Evolutionary conservation across 2,888 invertebrate species (phyloP), one percentile per base, ranked within the genome.

Genomic region (Eurytoma adleriae): DNA sequence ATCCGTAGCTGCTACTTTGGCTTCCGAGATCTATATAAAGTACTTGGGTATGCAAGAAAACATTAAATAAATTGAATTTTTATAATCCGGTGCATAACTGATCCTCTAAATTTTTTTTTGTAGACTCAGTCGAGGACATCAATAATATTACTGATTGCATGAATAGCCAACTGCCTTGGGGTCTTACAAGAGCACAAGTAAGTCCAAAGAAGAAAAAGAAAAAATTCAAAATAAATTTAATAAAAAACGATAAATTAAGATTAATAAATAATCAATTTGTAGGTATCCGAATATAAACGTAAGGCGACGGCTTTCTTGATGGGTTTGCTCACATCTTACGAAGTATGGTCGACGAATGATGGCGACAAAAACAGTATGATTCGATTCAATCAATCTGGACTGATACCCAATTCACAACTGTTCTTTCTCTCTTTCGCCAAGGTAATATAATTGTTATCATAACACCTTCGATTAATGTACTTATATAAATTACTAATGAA

Each of bases 361-460:
- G 24, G 24, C 2, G 24, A 16, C 18, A 79, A 80, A 7, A 50
- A 69, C 12, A 24, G 24, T 70, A 59, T 0, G 64, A 66, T n/a
- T 76, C 82, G 5, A 79, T 82, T 0, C 30, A 20, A 12, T 24
- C 67, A 2, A 78, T 82, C 24, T 18, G 82, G 82, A 13, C 67
- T 78, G 0, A 13, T 81, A 1, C 20, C 75, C 14, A 72, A 71
- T 20, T 67, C 14, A n/a, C 68, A 50, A 1, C 59, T 82, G 4
- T 80, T 80, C 52, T 82, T 78, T 56, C 24, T 78, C 1, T 70
- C 80, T 2, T 82, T 79, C 27, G 80, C 80, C 4, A 57, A 76
- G 67, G 82, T 82, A 73, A 61, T 14, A 27, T n/a, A n/a, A n/a
- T 40, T 7, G 4, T 40, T 3, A 40, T 7, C 7, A 1, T 40